Conservation (phyloP, 1,140 invertebrate genomes). For the Drosophila pachea region DNA sequence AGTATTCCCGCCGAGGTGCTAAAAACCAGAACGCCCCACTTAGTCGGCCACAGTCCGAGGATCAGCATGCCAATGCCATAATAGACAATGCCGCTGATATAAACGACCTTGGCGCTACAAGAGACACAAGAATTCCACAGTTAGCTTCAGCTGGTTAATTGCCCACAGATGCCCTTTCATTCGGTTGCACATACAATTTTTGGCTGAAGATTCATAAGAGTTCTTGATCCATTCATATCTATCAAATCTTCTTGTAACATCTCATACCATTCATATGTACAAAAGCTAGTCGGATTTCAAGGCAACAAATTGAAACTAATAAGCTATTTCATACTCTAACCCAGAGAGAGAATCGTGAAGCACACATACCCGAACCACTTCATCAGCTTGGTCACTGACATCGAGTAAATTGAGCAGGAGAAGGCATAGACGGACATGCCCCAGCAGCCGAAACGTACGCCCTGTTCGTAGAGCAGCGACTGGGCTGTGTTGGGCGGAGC, state of each 20-base stretch:
- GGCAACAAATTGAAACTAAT: too few relatives aligned
- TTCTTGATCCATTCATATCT: too few relatives aligned
- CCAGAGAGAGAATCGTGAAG: too few relatives aligned
- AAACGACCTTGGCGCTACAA: slow-evolving; percentile 83
- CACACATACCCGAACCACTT: slow-evolving; percentile 81
- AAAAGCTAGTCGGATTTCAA: too few relatives aligned
- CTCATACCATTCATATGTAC: too few relatives aligned
- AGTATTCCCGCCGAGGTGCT: slow-evolving; percentile 89
- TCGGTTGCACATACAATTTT: too few relatives aligned
- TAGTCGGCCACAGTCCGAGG: slow-evolving; percentile 84
- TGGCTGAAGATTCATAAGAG: too few relatives aligned
- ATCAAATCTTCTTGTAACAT: too few relatives aligned
- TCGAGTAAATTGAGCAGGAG: slow-evolving; percentile 89
- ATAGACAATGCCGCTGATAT: slow-evolving; percentile 87
- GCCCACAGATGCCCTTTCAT: too few relatives aligned
- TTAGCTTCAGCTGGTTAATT: too few relatives aligned
- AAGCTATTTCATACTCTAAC: too few relatives aligned
- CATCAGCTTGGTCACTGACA: slow-evolving; percentile 87
- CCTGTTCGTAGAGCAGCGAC: slow-evolving; percentile 83
- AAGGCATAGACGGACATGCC: slow-evolving; percentile 92
- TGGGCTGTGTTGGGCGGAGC: slow-evolving; percentile 48
- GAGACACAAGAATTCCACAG: slow-evolving; percentile 71
- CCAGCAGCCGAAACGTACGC: slow-evolving; percentile 90
- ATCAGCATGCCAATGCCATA: slow-evolving; percentile 88
- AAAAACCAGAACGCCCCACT: slow-evolving; percentile 85